Base-by-base conservation (phyloP, 2,113 vertebrate species). In the Rhabdornis inornatus region DNA sequence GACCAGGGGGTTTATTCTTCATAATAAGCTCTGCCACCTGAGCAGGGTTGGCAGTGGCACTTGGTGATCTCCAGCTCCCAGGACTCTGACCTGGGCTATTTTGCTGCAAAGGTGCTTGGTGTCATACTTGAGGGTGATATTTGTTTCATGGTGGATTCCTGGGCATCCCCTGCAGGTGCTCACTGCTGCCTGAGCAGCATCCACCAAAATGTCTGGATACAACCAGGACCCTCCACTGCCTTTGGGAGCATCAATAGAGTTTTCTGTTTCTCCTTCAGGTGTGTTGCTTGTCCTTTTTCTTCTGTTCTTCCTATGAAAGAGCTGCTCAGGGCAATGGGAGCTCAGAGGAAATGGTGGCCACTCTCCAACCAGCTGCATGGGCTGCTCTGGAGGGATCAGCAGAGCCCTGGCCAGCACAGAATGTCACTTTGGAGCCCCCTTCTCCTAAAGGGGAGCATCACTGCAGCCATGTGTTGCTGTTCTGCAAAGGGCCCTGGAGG, bases 381-480 rank as follows among this genome's bases (percentile, higher is more conserved):
- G 13, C 17, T 50, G 15, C 60, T 37, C 45, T 37, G 63, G 35
- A 25, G 53, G 40, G 12, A 40, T 70, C 30, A 7, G 28, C 13
- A 20, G 20, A 30, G 15, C 47, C 3, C 2, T 18, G 28, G 7
- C 6, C 40, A 2, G 1, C 28, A 22, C 1, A 0, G 45, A 57
- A 25, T 52, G 12, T 49, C 6, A 2, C 27, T 64, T 40, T 44
- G 53, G 53, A 83, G 15, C 18, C 19, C 22, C 4, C 10, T 70
- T 18, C 19, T 68, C 8, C 28, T 44, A 6, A 49, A n/a, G 2
- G 49, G 15, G 10, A 72, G 2, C 11, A 11, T 61, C 10, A 2
- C 22, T 77, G 45, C 4, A 4, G 3, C 30, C 0, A 3, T 5
- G 2, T 25, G 7, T 25, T 0, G 0, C 33, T 59, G 35, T 52